Base-by-base conservation (phyloP, 2,113 vertebrate species). In the Dendrocopos noguchii region DNA sequence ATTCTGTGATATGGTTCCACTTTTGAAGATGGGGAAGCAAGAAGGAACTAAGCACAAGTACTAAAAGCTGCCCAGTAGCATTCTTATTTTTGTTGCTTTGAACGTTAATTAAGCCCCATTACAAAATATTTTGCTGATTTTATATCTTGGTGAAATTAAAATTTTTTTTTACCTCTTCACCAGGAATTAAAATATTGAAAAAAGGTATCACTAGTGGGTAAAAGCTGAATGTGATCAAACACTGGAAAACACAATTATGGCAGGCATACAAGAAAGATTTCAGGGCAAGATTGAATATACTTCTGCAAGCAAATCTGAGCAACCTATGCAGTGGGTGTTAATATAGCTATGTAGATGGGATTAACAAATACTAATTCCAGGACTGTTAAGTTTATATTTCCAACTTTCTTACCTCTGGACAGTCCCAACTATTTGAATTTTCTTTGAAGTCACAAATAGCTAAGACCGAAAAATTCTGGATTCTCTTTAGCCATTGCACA, bases 401-500 rank as follows among this genome's bases (percentile, higher is more conserved):
- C 71, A 91, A 46, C 36, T 59, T 71, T 25, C 56, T 68, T 97
- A 99, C 99, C 98, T 98, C 97, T 84, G 95, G 98, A 93, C 98
- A 99, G 59, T 93, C 96, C 99, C 99, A 99, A 68, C 36, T 93
- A 82, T 96, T 96, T 90, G 97, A 98, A 22, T 97, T 94, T 84
- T 96, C 94, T 34, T 70, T 96, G 91, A 98, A 98, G 94, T 99
- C 98, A 95, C 99, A 99, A 79, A 99, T 97, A 94, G 99, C 98
- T 72, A 98, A 97, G 15, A 99, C 94, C 12, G 98, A 98, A 90
- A 98, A 97, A 96, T 99, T 99, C 96, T 99, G 99, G 90, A 98
- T 97, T 92, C 99, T 98, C 56, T 97, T 98, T 74, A 98, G 94
- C 99, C 99, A 99, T 84, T 99, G 99, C 87, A 99, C 98, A 76